Conservation (phyloP, 1,140 invertebrate species). For the Drosophila grimshawi region DNA sequence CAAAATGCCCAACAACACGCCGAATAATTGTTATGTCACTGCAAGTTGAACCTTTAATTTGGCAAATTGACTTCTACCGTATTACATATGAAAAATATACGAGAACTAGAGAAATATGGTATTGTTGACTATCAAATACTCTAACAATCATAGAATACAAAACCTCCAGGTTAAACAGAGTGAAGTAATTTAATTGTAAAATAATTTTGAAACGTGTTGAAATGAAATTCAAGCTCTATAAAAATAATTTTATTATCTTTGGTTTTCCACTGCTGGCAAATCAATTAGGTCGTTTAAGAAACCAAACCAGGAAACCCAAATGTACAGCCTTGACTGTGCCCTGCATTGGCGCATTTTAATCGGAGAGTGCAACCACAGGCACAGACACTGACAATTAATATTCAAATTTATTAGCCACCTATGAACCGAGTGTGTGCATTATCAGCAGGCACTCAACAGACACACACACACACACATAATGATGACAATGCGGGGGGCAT, state of each 20-base stretch:
- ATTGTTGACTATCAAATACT: no score
- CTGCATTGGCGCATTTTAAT: conserved; percentile 71
- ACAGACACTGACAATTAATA: conserved; percentile 84
- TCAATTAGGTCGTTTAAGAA: conserved; percentile 37
- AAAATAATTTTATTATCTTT: no score
- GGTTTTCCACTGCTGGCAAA: conserved; percentile 9
- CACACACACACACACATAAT: conserved; percentile 1
- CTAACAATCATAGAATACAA: no score
- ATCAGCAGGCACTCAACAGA: conserved; percentile 69
- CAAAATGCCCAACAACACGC: not conserved
- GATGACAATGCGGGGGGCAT: conserved; percentile 21
- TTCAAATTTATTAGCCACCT: conserved; percentile 85
- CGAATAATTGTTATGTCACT: not conserved
- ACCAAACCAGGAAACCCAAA: not conserved
- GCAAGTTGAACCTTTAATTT: not conserved
- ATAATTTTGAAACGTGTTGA: not conserved
- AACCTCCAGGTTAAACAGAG: no score
- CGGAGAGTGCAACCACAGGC: conserved; percentile 49
- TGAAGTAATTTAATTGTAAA: no score
- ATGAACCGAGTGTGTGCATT: conserved; percentile 83
- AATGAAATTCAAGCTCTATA: not conserved
- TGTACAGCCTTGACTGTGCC: not conserved
- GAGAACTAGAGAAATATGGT: no score
- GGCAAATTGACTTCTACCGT: no score
- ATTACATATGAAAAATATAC: no score